Conservation (phyloP, 1,140 invertebrate genomes). For the Drosophila punjabiensis region DNA sequence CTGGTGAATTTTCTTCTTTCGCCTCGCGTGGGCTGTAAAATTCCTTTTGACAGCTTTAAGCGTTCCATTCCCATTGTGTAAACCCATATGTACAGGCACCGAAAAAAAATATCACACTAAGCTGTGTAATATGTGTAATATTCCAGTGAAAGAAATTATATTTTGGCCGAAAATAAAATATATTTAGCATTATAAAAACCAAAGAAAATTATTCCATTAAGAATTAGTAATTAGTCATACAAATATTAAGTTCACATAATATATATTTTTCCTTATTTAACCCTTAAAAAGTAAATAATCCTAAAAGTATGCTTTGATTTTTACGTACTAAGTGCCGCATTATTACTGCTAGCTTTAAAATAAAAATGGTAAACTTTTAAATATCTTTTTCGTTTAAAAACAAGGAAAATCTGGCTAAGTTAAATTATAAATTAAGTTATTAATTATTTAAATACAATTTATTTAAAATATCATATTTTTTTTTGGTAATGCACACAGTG, state of each 20-base stretch:
- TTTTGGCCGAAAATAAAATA: background rate
- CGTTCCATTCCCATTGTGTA: slow-evolving; percentile 51
- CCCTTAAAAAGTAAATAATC: background rate
- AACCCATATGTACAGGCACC: slow-evolving; percentile 6
- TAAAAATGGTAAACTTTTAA: background rate
- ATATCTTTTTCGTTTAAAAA: background rate
- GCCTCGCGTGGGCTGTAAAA: slow-evolving; percentile 59
- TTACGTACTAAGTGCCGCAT: background rate
- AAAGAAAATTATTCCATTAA: too few species aligned
- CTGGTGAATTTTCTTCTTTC: slow-evolving; percentile 42
- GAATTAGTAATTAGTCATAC: background rate
- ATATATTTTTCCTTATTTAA: background rate
- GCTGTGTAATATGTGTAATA: background rate
- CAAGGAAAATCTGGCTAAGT: background rate
- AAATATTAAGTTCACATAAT: background rate
- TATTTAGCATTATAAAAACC: background rate
- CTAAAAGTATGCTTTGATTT: background rate
- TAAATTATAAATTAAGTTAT: too few species aligned
- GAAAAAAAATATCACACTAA: background rate
- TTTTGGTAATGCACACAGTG: background rate
- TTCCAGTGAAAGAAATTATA: background rate
- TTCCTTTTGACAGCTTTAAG: slow-evolving; percentile 71
- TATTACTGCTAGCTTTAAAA: background rate
- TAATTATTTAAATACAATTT: background rate
- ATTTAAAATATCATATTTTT: background rate